Evolutionary conservation across 2,888 invertebrate genomes (phyloP).

Genomic region (Acanthosepion lycidas): DNA sequence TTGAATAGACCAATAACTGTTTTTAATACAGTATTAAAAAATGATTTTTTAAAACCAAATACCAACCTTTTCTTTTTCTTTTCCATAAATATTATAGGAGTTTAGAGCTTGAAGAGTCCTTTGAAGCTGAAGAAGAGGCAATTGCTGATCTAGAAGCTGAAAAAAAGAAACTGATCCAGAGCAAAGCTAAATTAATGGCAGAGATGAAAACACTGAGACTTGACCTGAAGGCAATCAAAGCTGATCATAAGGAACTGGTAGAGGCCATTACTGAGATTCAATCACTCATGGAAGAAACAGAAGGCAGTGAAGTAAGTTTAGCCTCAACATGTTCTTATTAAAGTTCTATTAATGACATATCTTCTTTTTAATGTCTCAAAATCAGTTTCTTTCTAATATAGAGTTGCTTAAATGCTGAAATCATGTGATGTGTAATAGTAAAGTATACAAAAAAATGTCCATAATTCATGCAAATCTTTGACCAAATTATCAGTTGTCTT

Average conservation of each 20-base stretch:
- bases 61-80: background rate
- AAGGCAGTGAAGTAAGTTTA: slow-evolving; percentile 46
- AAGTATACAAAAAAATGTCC: too few relatives aligned
- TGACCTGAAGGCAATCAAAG: slow-evolving; percentile 50
- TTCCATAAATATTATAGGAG: slow-evolving; percentile 49
- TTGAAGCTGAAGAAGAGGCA: slow-evolving; percentile 51
- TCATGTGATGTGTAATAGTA: too few relatives aligned
- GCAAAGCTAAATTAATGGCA: slow-evolving; percentile 15
- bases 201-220: slow-evolving; percentile 49
- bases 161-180: slow-evolving; percentile 51
- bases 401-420: too few relatives aligned
- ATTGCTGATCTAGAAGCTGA: slow-evolving; percentile 53
- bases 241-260: slow-evolving; percentile 52
- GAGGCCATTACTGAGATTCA: slow-evolving; percentile 52
- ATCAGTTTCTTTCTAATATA: too few relatives aligned
- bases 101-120: slow-evolving; percentile 53
- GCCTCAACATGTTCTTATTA: too few relatives aligned
- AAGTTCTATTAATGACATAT: too few relatives aligned
- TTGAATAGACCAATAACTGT: too few relatives aligned
- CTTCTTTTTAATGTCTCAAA: too few relatives aligned
- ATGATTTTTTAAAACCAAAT: background rate
- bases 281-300: slow-evolving; percentile 42
- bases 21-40: too few relatives aligned
- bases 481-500: too few relatives aligned
- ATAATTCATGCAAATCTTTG: too few relatives aligned